phyloP scores from a whole-genome alignment of 1,140 invertebrate species.

The Proales similis region DNA sequence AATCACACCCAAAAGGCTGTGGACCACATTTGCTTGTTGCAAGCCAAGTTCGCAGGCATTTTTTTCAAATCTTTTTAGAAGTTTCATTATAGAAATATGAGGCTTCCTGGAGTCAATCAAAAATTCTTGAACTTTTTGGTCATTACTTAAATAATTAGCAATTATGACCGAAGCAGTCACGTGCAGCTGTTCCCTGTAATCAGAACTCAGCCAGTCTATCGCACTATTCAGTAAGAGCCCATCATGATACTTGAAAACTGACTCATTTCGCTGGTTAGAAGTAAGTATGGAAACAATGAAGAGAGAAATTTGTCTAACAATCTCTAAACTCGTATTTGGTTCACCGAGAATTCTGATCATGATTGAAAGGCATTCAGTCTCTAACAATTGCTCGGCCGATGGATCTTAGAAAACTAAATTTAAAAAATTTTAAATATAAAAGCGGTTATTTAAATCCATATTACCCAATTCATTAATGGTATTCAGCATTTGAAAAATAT shows the following conservation, averaged over 20 bases:
- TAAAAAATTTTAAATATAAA: neutral
- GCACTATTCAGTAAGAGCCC: constrained; percentile 7
- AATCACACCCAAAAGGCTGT: constrained; percentile 6
- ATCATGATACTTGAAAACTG: constrained; percentile 19
- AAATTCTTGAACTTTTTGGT: constrained; percentile 11
- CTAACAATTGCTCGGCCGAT: constrained; percentile 6
- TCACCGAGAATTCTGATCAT: neutral
- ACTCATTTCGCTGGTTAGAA: constrained; percentile 9
- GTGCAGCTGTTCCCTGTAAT: constrained; percentile 14
- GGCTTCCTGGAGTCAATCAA: constrained; percentile 4
- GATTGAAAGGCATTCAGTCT: constrained; percentile 6
- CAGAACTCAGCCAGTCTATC: constrained; percentile 14
- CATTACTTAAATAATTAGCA: constrained; percentile 30
- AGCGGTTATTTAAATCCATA: neutral
- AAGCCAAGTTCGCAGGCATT: neutral
- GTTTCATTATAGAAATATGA: constrained; percentile 10
- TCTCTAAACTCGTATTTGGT: neutral
- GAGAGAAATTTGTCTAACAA: constrained; percentile 25
- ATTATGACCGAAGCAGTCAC: constrained; percentile 15
- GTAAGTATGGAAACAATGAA: too few species aligned
- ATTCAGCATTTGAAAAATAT: constrained; percentile 21
- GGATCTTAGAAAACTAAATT: neutral
- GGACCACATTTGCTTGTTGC: constrained; percentile 24
- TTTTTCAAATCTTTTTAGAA: constrained; percentile 10
- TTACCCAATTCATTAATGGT: constrained; percentile 22